Conservation (phyloP, 2,888 invertebrate species). For the Apodemia hepburni region DNA sequence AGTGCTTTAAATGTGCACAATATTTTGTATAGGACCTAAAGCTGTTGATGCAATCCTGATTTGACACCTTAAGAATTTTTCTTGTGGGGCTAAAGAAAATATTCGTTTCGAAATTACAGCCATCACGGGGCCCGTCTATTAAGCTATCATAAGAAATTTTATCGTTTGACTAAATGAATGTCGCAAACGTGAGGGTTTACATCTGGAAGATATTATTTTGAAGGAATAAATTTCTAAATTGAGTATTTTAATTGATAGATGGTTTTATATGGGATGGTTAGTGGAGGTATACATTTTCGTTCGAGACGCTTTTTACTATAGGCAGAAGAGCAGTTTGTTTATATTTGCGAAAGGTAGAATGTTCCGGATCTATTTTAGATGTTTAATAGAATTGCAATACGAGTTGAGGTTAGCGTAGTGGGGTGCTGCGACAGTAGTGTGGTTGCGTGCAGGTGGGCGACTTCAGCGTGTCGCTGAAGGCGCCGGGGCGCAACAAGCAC, state of each 20-base stretch:
- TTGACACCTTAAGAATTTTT: neutral
- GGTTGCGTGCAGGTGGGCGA: conserved; percentile 91
- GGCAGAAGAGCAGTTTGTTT: too few relatives aligned
- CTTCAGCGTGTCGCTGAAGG: conserved; percentile 98
- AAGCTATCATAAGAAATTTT: neutral
- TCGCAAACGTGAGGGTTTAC: neutral
- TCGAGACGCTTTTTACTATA: neutral
- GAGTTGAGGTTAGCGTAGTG: too few relatives aligned
- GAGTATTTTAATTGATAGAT: conserved; percentile 30
- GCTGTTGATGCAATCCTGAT: neutral
- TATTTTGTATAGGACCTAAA: neutral
- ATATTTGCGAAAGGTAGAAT: too few relatives aligned
- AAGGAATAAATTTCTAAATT: neutral
- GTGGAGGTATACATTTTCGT: neutral
- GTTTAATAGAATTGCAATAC: too few relatives aligned
- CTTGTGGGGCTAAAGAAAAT: neutral
- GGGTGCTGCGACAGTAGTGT: neutral
- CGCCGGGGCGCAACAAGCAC: conserved; percentile 98
- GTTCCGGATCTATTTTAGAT: too few relatives aligned
- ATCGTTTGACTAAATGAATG: neutral
- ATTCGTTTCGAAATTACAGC: neutral
- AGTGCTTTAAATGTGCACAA: neutral
- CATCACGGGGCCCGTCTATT: neutral
- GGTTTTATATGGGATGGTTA: too few relatives aligned
- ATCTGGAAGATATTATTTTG: neutral